These are phyloP conservation scores for Hemaris fuciformis DNA, from an alignment of 2,888 invertebrate genomes.

Conservation along the genomic window DNA sequence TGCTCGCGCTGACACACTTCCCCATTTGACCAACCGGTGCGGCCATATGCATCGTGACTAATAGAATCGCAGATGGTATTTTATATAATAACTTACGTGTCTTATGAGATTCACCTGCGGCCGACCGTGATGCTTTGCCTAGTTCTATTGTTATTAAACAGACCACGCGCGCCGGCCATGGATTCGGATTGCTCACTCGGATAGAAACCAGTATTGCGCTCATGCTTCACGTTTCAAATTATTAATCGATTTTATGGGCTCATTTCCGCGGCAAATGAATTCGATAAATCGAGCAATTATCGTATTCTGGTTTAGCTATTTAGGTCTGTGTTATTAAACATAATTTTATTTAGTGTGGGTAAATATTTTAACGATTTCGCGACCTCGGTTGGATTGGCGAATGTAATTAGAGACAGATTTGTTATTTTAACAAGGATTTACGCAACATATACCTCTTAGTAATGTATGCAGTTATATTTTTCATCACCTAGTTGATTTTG, in stretches of 20 bases:
- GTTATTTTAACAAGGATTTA: too few species aligned
- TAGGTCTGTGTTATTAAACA: neutral
- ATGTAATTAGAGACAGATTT: neutral
- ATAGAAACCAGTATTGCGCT: neutral
- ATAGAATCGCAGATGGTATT: conserved; percentile 57
- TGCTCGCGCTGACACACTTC: conserved; percentile 77
- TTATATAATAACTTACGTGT: conserved; percentile 43
- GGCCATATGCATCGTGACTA: conserved; percentile 67
- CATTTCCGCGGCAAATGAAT: neutral
- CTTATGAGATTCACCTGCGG: conserved; percentile 35
- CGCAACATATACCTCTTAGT: too few species aligned
- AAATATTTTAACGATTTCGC: neutral
- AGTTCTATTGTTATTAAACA: neutral
- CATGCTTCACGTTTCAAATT: neutral
- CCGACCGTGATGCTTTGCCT: neutral
- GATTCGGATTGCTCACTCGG: neutral
- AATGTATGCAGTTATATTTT: too few species aligned
- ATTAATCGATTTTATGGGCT: neutral
- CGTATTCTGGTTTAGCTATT: neutral
- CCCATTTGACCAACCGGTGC: conserved; percentile 71
- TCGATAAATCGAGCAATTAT: neutral
- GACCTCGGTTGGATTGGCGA: neutral
- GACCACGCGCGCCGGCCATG: neutral
- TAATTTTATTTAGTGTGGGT: neutral
- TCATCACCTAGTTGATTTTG: neutral